phyloP scores from a whole-genome alignment of 2,888 invertebrate species.

The Brenthis daphne region DNA sequence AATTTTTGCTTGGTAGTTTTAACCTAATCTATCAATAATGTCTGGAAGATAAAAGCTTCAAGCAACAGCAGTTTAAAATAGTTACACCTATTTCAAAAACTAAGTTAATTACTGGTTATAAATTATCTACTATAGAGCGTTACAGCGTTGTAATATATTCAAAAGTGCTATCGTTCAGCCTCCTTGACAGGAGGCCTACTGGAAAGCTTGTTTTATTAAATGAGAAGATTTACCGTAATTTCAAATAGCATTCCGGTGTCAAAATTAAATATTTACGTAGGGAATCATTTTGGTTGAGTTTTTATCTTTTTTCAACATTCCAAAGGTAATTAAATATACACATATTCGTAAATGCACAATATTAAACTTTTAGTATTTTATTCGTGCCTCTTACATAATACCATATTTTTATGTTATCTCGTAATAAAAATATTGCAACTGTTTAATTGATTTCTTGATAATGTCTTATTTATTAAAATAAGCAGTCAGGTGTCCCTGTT shows the following conservation, averaged over 20 bases:
- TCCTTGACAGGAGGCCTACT: constrained; percentile 41
- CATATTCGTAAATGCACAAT: too few species aligned
- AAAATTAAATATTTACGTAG: constrained; percentile 32
- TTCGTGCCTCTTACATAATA: too few species aligned
- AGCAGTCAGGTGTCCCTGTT: too few species aligned
- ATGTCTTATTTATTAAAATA: background rate
- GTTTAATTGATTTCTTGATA: too few species aligned
- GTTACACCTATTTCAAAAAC: constrained; percentile 2
- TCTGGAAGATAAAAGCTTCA: too few species aligned
- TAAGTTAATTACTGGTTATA: constrained; percentile 28
- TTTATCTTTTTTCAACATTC: background rate
- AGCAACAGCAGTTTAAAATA: background rate
- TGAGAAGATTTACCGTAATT: constrained; percentile 38
- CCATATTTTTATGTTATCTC: too few species aligned
- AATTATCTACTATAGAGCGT: constrained; percentile 42
- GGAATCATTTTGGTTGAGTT: constrained; percentile 9
- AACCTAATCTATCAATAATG: too few species aligned
- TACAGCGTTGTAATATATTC: constrained; percentile 36
- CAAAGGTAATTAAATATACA: too few species aligned
- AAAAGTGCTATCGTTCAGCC: constrained; percentile 42
- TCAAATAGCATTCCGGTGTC: constrained; percentile 33
- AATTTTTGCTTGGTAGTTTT: too few species aligned
- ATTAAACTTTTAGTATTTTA: too few species aligned
- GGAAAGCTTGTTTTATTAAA: constrained; percentile 45
- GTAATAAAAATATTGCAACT: too few species aligned